A percentile compares a stretch with the other conserved stretches of the same genome.
Conservation (phyloP, 2,888 invertebrate species). For the Linhomoeus sp. region DNA sequence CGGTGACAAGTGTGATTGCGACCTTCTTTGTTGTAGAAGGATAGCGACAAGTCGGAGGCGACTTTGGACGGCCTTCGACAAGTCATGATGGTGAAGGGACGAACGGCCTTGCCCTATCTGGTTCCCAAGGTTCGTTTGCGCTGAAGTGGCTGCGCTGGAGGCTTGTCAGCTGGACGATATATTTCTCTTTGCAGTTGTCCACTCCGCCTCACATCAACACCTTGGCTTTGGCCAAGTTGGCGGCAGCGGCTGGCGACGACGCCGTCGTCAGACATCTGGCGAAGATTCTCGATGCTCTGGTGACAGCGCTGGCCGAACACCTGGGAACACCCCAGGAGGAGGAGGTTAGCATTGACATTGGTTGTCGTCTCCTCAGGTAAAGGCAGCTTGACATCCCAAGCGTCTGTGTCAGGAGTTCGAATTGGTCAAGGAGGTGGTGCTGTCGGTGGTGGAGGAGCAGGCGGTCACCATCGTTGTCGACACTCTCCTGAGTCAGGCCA, state of each 20-base stretch:
- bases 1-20: too few relatives aligned
- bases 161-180: neutral
- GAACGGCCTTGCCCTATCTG: slow-evolving; percentile 76
- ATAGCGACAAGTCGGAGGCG: slow-evolving; percentile 58
- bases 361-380: too few relatives aligned
- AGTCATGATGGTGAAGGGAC: slow-evolving; percentile 85
- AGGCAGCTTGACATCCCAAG: neutral
- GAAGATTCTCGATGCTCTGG: slow-evolving; percentile 73
- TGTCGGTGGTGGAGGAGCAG: slow-evolving; percentile 60
- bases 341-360: slow-evolving; percentile 23
- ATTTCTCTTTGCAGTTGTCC: neutral
- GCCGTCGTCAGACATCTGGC: slow-evolving; percentile 69
- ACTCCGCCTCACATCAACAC: slow-evolving; percentile 34
- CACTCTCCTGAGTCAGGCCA: slow-evolving; percentile 54
- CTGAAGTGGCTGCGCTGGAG: neutral
- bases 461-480: slow-evolving; percentile 71
- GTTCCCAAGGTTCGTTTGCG: slow-evolving; percentile 45
- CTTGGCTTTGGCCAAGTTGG: slow-evolving; percentile 62
- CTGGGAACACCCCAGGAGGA: slow-evolving; percentile 6
- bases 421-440: slow-evolving; percentile 73
- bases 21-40: slow-evolving; percentile 36
- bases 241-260: slow-evolving; percentile 65
- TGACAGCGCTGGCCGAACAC: slow-evolving; percentile 46
- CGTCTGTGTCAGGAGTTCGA: slow-evolving; percentile 44
- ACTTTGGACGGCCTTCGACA: slow-evolving; percentile 85